Evolutionary conservation across 2,888 invertebrate genomes (phyloP), one percentile per base, ranked within the genome.

Genomic region (Ochropleura plecta): DNA sequence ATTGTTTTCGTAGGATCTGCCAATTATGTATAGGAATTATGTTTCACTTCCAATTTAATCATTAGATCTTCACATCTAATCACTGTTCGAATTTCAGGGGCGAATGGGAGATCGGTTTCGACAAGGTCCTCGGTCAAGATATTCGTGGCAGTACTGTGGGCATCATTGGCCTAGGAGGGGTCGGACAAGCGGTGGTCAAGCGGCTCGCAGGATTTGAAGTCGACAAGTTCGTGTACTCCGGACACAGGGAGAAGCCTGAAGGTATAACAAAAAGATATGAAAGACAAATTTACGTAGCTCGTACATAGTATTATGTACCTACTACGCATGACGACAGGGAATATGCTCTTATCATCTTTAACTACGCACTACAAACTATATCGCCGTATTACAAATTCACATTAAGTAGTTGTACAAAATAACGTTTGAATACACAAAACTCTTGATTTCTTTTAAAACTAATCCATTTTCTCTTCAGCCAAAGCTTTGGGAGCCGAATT

Each of bases 151-250:
- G 98, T 44, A 98, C 98, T 0, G 98, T 99, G 0, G 99, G 99
- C 4, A 97, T 99, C 60, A 97, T 98, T 40, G 99, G 99, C 1
- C 97, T 98, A 80, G 99, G 99, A 0, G 97, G 98, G 70, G 98
- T 99, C 85, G 99, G 99, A 0, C 97, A 97, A 86, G 98, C 98
- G 78, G 97, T 99, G 4, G 98, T 98, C 5, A 97, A 97, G 86
- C 96, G 98, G 70, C 94, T 99, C 9, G 96, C 97, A 60, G 97
- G 98, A 0, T 99, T 99, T 90, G 97, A 98, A 80, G 97, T 98
- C 0, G 94, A 94, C 7, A 96, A 95, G 89, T 97, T 99, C 88
- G 90, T 99, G 0, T 99, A 99, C 92, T 97, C 97, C 8, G 98
- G 98, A 66, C 97, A 98, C 77, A 97, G 97, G 44, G 97, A 97